Conservation (phyloP, 2,797 vertebrate species). For the Podargus strigoides region DNA sequence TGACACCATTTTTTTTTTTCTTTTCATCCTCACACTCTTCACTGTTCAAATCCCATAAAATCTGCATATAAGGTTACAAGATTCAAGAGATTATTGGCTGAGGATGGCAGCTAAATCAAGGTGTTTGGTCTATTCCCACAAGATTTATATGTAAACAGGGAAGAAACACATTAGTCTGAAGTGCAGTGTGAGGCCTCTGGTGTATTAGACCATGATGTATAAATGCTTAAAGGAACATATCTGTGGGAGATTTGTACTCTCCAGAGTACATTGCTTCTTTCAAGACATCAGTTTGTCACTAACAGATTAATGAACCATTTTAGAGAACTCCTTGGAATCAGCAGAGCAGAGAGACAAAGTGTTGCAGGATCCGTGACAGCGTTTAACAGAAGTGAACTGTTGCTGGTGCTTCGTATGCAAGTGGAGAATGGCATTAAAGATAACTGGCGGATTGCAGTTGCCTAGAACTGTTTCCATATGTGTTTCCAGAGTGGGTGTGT, state of each 20-base stretch:
- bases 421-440: background rate
- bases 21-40: background rate
- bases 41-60: background rate
- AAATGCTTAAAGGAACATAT: background rate
- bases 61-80: background rate
- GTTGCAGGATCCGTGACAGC: background rate
- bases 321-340: background rate
- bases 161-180: background rate
- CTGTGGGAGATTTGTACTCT: background rate
- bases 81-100: background rate
- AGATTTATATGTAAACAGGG: background rate
- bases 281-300: constrained; percentile 28
- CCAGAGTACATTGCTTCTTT: background rate
- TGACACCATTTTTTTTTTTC: background rate
- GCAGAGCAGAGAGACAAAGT: background rate
- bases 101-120: background rate
- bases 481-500: background rate
- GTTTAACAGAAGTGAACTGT: background rate
- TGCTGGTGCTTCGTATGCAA: background rate
- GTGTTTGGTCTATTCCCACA: background rate
- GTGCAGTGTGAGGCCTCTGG: background rate
- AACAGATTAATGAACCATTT: constrained; percentile 28
- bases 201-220: background rate
- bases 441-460: background rate
- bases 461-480: background rate